phyloP scores from a whole-genome alignment of 2,113 vertebrate species.

The Chrysochloris asiatica region DNA sequence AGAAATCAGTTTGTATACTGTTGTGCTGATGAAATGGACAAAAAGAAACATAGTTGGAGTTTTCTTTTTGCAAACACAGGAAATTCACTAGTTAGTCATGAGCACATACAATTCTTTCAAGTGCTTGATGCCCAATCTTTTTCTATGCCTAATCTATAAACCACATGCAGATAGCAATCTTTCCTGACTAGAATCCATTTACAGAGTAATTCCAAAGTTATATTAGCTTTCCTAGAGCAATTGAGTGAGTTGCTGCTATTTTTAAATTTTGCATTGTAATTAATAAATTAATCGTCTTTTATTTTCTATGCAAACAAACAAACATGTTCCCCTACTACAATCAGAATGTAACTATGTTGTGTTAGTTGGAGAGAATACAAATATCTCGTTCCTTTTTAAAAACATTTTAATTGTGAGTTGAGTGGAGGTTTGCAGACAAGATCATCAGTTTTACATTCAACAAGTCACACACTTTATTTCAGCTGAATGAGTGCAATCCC shows the following conservation, averaged over 20 bases:
- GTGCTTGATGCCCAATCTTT: no score
- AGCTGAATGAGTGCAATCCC: no score
- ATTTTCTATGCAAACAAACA: background rate
- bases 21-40: background rate
- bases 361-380: background rate
- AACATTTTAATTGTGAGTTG: no score
- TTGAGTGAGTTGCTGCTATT: background rate
- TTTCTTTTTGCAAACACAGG: background rate
- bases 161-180: background rate
- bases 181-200: background rate
- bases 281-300: background rate
- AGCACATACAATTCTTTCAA: background rate
- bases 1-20: background rate
- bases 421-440: no score
- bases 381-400: background rate
- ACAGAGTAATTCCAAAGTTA: background rate
- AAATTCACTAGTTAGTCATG: no score
- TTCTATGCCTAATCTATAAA: background rate
- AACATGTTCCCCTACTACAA: background rate
- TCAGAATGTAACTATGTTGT: background rate
- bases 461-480: no score
- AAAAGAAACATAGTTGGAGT: background rate
- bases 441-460: no score
- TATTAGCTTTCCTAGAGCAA: background rate
- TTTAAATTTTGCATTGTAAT: background rate